These are phyloP conservation scores for Acropternis orthonyx DNA, from an alignment of 2,797 vertebrate genomes.

Conservation along the genomic window DNA sequence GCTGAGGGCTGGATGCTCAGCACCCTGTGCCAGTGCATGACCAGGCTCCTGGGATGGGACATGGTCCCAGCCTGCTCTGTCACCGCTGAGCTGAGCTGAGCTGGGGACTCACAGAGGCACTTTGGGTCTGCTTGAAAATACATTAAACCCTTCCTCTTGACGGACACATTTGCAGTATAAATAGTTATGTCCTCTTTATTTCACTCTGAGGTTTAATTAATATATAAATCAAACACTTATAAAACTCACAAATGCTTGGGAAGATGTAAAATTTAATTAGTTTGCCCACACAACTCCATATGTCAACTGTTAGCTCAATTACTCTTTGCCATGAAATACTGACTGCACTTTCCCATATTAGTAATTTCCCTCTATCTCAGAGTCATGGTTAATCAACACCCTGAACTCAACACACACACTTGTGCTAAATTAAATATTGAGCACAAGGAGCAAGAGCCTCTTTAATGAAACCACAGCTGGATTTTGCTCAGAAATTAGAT, in stretches of 20 bases:
- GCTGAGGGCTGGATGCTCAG: not conserved
- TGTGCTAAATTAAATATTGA: constrained; percentile 42
- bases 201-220: constrained; percentile 75
- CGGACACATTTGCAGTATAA: constrained; percentile 37
- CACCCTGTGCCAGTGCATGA: not conserved
- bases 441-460: not conserved
- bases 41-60: not conserved
- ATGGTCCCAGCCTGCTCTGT: not conserved
- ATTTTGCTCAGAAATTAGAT: constrained; percentile 21
- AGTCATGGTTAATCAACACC: constrained; percentile 68
- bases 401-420: constrained; percentile 22
- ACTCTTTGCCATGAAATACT: constrained; percentile 59
- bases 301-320: constrained; percentile 75
- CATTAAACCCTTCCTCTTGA: constrained; percentile 2
- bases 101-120: not conserved
- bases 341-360: constrained; percentile 51
- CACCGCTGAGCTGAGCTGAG: not conserved
- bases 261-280: constrained; percentile 77
- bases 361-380: constrained; percentile 9
- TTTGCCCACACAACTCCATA: constrained; percentile 74
- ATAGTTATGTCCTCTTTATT: constrained; percentile 64
- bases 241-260: constrained; percentile 72
- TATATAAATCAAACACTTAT: constrained; percentile 72
- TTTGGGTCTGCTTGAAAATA: not conserved
- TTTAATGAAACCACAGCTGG: constrained; percentile 52